A percentile compares a stretch with the other conserved stretches of the same genome.
These are phyloP conservation scores for Neodiprion fabricii DNA, from an alignment of 1,140 invertebrate genomes.

Conservation along the genomic window DNA sequence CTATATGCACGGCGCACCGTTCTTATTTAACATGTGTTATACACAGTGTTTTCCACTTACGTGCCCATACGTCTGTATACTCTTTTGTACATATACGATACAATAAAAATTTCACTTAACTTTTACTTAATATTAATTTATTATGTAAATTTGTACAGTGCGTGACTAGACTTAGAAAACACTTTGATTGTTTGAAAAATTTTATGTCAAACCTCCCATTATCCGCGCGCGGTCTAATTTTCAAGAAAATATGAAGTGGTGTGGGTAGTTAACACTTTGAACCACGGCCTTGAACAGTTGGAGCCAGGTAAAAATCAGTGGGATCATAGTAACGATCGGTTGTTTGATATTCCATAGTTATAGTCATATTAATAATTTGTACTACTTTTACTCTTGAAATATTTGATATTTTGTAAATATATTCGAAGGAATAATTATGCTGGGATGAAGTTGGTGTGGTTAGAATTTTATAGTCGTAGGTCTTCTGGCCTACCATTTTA, in stretches of 20 bases:
- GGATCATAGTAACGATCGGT: too few relatives aligned
- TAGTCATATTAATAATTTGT: not conserved
- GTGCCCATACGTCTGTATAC: conserved; percentile 51
- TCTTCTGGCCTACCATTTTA: not conserved
- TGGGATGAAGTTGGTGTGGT: not conserved
- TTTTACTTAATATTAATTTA: conserved; percentile 12
- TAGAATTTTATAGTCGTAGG: not conserved
- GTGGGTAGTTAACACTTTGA: too few relatives aligned
- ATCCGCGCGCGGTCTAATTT: too few relatives aligned
- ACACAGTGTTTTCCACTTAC: conserved; percentile 26
- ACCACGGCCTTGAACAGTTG: too few relatives aligned
- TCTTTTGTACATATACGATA: conserved; percentile 62
- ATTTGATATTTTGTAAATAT: not conserved
- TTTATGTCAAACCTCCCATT: too few relatives aligned
- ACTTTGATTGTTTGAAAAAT: too few relatives aligned
- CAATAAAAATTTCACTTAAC: conserved; percentile 56
- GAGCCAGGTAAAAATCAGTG: too few relatives aligned
- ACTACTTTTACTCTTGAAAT: not conserved
- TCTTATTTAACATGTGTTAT: conserved; percentile 37
- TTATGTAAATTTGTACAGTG: not conserved
- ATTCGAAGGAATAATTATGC: not conserved
- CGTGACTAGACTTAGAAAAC: too few relatives aligned
- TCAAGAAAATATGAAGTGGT: too few relatives aligned
- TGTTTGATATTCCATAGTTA: not conserved
- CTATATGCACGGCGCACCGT: conserved; percentile 20